These are phyloP conservation scores for Myxocyprinus asiaticus DNA, from an alignment of 2,113 vertebrate genomes.

Conservation along the genomic window DNA sequence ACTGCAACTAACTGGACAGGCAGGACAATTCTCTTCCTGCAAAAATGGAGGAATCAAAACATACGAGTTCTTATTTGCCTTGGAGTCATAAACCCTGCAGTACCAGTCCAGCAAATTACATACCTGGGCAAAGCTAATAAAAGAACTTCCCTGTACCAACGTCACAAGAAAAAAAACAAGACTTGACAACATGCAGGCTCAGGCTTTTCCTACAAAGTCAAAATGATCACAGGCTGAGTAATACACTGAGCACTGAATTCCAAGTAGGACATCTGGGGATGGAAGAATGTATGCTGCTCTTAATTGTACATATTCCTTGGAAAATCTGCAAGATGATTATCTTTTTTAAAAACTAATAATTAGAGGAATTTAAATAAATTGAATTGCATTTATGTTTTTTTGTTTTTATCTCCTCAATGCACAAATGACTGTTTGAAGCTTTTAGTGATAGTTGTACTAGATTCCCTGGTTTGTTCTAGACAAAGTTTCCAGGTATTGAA, in stretches of 20 bases:
- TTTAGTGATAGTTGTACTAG: too few species aligned
- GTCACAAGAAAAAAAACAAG: background rate
- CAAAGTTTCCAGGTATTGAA: too few species aligned
- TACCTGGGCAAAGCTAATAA: conserved; percentile 35
- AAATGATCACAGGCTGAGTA: conserved; percentile 10
- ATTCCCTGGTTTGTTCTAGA: too few species aligned
- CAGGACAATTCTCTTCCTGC: conserved; percentile 20
- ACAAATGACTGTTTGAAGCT: too few species aligned
- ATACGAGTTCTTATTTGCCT: conserved; percentile 18
- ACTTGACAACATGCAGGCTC: background rate
- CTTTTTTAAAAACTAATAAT: too few species aligned
- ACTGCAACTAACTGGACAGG: conserved; percentile 27
- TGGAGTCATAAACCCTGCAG: conserved; percentile 11
- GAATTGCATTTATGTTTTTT: too few species aligned
- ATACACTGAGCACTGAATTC: background rate
- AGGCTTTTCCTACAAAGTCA: conserved; percentile 6
- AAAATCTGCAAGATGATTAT: too few species aligned
- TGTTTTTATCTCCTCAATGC: too few species aligned
- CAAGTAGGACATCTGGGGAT: background rate
- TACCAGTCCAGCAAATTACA: conserved; percentile 19
- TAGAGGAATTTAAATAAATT: too few species aligned
- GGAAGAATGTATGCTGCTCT: background rate
- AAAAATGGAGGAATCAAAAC: conserved; percentile 28
- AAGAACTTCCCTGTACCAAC: background rate
- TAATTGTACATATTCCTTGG: too few species aligned